Evolutionary conservation across 2,888 invertebrate genomes (phyloP).

Genomic region (Carpatolechia fugitivella): DNA sequence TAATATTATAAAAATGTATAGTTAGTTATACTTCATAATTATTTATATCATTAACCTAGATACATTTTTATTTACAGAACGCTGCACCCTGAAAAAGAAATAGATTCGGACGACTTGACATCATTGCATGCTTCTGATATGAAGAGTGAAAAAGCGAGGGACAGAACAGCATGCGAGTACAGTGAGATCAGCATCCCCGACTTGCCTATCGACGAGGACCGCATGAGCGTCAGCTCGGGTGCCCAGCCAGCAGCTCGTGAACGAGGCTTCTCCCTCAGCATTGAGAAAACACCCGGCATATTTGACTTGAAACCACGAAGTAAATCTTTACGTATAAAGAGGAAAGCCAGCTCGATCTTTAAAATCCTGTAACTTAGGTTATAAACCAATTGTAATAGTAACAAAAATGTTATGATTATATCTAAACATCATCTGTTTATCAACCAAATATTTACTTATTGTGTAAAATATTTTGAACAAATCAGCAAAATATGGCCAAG

Average conservation of each 20-base stretch:
- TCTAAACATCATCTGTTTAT: no score
- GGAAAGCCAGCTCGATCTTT: conserved; percentile 12
- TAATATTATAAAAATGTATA: no score
- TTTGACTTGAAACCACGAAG: conserved; percentile 57
- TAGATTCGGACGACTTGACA: conserved; percentile 47
- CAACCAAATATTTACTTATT: no score
- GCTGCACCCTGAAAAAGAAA: not conserved
- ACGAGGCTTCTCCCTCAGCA: conserved; percentile 58
- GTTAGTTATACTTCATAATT: no score
- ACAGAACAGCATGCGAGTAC: conserved; percentile 42
- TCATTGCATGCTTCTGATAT: conserved; percentile 50
- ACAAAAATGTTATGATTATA: no score
- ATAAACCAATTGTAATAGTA: no score
- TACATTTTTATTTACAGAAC: no score
- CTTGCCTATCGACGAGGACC: conserved; percentile 35
- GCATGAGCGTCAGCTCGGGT: conserved; percentile 34
- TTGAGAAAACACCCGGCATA: conserved; percentile 52
- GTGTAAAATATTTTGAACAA: no score
- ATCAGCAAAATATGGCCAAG: no score
- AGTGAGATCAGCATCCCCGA: conserved; percentile 38
- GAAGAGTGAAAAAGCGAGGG: conserved; percentile 45
- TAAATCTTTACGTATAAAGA: conserved; percentile 65
- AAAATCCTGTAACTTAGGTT: not conserved
- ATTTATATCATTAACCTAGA: no score
- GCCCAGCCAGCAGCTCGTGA: conserved; percentile 42